phyloP scores from a whole-genome alignment of 2,113 vertebrate genomes.

The Platichthys stellatus region DNA sequence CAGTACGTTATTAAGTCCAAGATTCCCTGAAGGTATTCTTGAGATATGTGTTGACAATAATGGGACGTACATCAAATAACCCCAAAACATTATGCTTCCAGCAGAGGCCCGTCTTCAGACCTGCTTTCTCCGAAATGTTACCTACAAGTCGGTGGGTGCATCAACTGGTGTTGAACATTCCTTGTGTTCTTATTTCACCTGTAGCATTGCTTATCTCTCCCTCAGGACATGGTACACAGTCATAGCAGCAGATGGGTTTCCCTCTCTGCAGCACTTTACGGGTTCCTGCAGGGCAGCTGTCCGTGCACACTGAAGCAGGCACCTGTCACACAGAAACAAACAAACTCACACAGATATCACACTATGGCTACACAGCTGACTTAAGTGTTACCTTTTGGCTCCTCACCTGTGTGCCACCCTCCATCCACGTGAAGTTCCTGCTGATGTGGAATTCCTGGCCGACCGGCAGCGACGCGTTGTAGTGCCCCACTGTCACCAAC shows the following conservation, averaged over 20 bases:
- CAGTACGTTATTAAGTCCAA: too few relatives aligned
- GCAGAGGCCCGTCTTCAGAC: too few relatives aligned
- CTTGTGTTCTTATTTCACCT: too few relatives aligned
- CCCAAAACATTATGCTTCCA: too few relatives aligned
- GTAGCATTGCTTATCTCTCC: too few relatives aligned
- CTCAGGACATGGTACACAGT: too few relatives aligned
- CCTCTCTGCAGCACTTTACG: constrained; percentile 73
- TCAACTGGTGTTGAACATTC: too few relatives aligned
- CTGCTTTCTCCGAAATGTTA: too few relatives aligned
- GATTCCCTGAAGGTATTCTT: too few relatives aligned
- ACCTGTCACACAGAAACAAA: constrained; percentile 10
- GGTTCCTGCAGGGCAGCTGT: constrained; percentile 72
- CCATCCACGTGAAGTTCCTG: constrained; percentile 68
- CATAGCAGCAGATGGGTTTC: constrained; percentile 75
- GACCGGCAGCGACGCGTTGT: constrained; percentile 67
- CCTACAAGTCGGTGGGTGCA: too few relatives aligned
- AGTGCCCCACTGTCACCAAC: constrained; percentile 69
- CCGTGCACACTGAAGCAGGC: constrained; percentile 71
- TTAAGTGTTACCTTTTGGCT: not conserved
- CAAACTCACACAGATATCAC: not conserved
- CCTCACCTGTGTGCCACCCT: constrained; percentile 55
- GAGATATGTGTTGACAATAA: too few relatives aligned
- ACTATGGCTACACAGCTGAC: not conserved
- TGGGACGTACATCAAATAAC: too few relatives aligned
- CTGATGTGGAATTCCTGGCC: constrained; percentile 66